phyloP scores from a whole-genome alignment of 2,888 invertebrate species.

The Agriopis marginaria region DNA sequence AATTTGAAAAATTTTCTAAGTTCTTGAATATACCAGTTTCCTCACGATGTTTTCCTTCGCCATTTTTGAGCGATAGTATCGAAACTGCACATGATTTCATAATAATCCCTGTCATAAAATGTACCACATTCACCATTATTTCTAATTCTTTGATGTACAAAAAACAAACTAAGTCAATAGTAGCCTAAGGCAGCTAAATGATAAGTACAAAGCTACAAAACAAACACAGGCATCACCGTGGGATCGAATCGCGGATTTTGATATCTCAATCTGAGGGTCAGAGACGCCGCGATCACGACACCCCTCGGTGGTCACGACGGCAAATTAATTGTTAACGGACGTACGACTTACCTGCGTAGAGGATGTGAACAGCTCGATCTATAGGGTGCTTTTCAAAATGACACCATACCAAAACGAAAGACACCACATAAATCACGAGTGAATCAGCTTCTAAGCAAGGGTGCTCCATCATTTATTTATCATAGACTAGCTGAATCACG shows the following conservation, averaged over 20 bases:
- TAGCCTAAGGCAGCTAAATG: slow-evolving; percentile 65
- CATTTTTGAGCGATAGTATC: no score
- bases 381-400: slow-evolving; percentile 41
- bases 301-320: slow-evolving; percentile 85
- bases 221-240: slow-evolving; percentile 70
- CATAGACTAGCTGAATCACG: no score
- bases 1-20: no score
- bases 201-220: slow-evolving; percentile 78
- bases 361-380: slow-evolving; percentile 58
- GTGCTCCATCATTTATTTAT: no score
- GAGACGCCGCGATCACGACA: slow-evolving; percentile 84
- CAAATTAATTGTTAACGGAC: slow-evolving; percentile 64
- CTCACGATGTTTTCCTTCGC: no score
- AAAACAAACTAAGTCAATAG: slow-evolving; percentile 48
- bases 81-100: no score
- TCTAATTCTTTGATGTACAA: background rate
- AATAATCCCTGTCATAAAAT: no score
- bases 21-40: no score
- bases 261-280: slow-evolving; percentile 85
- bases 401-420: background rate
- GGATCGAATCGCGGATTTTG: slow-evolving; percentile 81
- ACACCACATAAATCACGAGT: background rate
- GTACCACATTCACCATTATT: background rate
- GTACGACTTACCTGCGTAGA: slow-evolving; percentile 72
- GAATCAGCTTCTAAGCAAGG: no score